Evolutionary conservation across 2,113 vertebrate species (phyloP), one percentile per base, ranked within the genome.

Genomic region (Prunella fulvescens): DNA sequence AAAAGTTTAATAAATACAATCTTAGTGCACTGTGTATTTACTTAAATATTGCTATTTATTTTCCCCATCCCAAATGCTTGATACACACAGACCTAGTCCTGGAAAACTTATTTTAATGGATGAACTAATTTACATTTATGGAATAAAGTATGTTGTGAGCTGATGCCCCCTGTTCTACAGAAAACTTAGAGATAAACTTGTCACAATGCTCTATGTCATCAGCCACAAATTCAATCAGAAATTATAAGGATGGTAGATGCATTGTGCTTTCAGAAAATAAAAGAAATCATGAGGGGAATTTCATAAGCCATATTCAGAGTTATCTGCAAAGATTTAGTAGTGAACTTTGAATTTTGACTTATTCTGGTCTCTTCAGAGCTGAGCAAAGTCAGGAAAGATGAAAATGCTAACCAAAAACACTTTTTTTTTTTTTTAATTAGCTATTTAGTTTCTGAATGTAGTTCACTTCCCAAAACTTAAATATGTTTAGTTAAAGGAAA

Each of bases 1-100:
- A 95, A 95, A 98, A 97, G 90, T 94, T 92, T 93, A 97, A 96
- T 97, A 97, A 97, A 95, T 84, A 66, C 45, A 88, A 65, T 93
- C 96, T 96, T 60, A 85, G 87, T 91, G 64, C 65, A 81, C 11
- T 93, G 64, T 60, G 45, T 86, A 79, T 93, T 93, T 94, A 91
- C 37, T 88, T 93, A 91, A 81, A 86, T 0, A 3, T 90, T 83
- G 33, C n/a, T 94, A 86, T 95, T 92, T 92, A 77, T 96, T 96
- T 91, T 95, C 50, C 77, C 44, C 16, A 39, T 88, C 54, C 48
- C 72, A 67, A 94, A 66, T 29, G n/a, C n/a, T 89, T 87, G 86
- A 8, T 66, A 70, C 86, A 79, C 71, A 64, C n/a, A n/a, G 40
- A 64, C 35, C 10, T 53, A 81, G 65, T 85, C 35, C 60, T 8